These are phyloP conservation scores for Drosophila neoperkinsi DNA, from an alignment of 2,888 invertebrate species.

Conservation along the genomic window DNA sequence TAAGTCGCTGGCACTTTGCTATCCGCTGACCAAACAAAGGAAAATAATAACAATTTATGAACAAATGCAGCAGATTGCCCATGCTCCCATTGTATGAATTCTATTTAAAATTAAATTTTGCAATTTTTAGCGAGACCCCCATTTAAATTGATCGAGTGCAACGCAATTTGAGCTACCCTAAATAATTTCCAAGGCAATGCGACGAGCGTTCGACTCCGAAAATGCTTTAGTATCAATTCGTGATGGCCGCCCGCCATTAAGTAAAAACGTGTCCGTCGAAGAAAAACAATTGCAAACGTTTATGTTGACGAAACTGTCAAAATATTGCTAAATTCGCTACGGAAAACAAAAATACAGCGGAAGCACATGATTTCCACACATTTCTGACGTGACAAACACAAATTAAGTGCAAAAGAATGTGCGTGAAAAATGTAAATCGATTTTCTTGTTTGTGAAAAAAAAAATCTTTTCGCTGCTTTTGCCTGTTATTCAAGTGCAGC, in stretches of 20 bases:
- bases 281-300: constrained; percentile 84
- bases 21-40: constrained; percentile 51
- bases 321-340: constrained; percentile 78
- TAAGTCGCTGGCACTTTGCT: constrained; percentile 51
- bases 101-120: constrained; percentile 46
- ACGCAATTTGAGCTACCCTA: constrained; percentile 60
- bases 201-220: constrained; percentile 76
- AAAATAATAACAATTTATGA: constrained; percentile 63
- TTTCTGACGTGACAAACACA: constrained; percentile 63
- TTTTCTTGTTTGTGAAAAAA: constrained; percentile 83
- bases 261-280: constrained; percentile 85
- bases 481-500: constrained; percentile 39
- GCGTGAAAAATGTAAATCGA: constrained; percentile 84
- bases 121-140: constrained; percentile 56
- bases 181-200: constrained; percentile 69
- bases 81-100: constrained; percentile 57
- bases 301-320: constrained; percentile 77
- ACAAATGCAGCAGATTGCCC: constrained; percentile 35
- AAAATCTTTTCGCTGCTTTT: constrained; percentile 66
- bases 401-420: constrained; percentile 80
- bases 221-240: constrained; percentile 72
- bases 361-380: constrained; percentile 71
- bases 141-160: constrained; percentile 55
- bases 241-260: constrained; percentile 84
- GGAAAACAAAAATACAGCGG: constrained; percentile 74